Evolutionary conservation across 2,888 invertebrate genomes (phyloP).

Genomic region (Gandaritis pyraliata): DNA sequence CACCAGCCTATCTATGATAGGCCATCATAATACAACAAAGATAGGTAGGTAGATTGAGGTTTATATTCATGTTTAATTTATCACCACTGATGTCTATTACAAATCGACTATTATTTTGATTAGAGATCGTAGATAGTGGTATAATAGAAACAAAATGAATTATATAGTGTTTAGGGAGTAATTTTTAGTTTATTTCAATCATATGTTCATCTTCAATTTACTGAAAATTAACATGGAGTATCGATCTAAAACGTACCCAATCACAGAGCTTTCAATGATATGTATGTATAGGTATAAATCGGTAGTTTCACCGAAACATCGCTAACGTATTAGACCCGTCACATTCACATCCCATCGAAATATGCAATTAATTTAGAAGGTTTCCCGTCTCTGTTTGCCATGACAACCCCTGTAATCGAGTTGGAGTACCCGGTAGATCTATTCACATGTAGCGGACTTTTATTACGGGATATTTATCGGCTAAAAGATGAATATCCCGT

Average conservation of each 20-base stretch:
- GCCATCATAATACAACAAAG: neutral
- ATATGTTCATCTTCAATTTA: neutral
- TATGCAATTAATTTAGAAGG: conserved; percentile 65
- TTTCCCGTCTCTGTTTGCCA: conserved; percentile 56
- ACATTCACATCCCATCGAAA: conserved; percentile 40
- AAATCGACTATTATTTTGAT: conserved; percentile 1
- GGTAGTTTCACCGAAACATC: conserved; percentile 19
- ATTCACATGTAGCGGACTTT: conserved; percentile 21
- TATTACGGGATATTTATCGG: no score
- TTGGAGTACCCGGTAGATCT: conserved; percentile 45
- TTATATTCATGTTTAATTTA: neutral
- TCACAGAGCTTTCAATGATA: conserved; percentile 8
- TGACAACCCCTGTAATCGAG: conserved; percentile 62
- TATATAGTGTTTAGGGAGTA: no score
- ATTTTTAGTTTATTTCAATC: neutral
- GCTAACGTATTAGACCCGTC: conserved; percentile 13
- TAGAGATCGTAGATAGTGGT: neutral
- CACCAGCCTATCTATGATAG: no score
- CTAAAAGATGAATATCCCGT: no score
- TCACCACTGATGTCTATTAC: neutral
- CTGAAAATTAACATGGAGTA: conserved; percentile 1
- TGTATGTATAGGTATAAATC: conserved; percentile 2
- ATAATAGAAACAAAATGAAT: neutral
- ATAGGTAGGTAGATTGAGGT: neutral
- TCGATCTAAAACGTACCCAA: conserved; percentile 11